Conservation (phyloP, 1,140 invertebrate species). For the Diorhabda carinulata region DNA sequence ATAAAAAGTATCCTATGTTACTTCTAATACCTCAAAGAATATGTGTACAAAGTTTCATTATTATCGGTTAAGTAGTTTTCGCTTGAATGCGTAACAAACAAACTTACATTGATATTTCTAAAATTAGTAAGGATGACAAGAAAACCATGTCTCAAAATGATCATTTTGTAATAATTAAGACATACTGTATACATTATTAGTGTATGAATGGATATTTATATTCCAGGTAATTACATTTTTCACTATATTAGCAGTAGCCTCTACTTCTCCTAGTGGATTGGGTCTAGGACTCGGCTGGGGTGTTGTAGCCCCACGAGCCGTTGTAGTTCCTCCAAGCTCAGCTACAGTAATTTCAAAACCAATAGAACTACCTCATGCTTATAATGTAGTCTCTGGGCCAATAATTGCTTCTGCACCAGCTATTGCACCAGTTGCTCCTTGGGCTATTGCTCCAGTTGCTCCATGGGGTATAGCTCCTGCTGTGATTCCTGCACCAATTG, state of each 20-base stretch:
- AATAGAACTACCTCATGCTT: constrained; percentile 4
- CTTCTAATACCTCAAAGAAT: background rate
- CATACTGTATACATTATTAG: no score
- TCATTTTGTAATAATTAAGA: background rate
- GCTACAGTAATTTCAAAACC: constrained; percentile 23
- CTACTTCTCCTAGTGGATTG: constrained; percentile 24
- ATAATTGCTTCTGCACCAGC: constrained; percentile 12
- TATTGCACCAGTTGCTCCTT: constrained; percentile 4
- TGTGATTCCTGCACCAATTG: constrained; percentile 19
- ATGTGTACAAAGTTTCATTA: background rate
- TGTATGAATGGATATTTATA: background rate
- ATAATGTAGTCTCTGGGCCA: constrained; percentile 11
- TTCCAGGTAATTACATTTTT: constrained; percentile 28
- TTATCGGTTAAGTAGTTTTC: background rate
- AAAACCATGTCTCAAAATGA: background rate
- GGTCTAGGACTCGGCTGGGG: constrained; percentile 9
- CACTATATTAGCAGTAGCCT: constrained; percentile 30
- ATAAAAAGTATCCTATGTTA: no score
- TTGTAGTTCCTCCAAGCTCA: constrained; percentile 6
- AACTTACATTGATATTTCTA: background rate
- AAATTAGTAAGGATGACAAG: background rate
- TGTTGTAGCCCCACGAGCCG: constrained; percentile 11
- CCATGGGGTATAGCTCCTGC: constrained; percentile 16
- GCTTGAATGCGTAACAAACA: background rate
- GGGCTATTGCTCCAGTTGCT: constrained; percentile 10